Base-by-base conservation (phyloP, 2,113 vertebrate genomes). In the Ptychochromis oligacanthus region DNA sequence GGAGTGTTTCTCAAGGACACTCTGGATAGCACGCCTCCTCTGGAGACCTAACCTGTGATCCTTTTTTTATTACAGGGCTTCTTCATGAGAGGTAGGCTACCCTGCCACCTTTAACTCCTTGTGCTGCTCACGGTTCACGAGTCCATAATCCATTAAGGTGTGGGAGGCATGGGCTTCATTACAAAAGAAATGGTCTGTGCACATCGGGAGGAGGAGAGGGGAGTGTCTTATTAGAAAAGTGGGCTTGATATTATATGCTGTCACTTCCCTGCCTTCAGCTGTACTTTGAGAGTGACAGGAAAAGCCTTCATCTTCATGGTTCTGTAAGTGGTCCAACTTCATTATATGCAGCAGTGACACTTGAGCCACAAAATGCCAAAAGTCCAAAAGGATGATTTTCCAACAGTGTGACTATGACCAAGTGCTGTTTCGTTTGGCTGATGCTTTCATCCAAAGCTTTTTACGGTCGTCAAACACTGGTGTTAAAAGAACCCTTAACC, bases 131-230 rank as follows among this genome's bases (percentile, higher is more conserved):
- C 34, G 72, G 79, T 64, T 86, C 91, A 82, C 36, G 1, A 56
- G 81, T 83, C 74, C 40, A 20, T 28, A 80, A 82, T 83, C 70
- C 76, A 57, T 83, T 87, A 72, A 77, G 52, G 79, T 31, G 65
- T n/a, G 72, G 67, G 75, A 86, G 18, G 80, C 81, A 8, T 0
- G 24, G 59, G 85, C 79, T 89, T 89, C 75, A 89, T 89, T 89
- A 79, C 65, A 70, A 88, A 87, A 13, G 5, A 92, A 92, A 91
- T 64, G 91, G 75, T 84, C 70, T 34, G 22, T 82, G 85, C 74
- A 82, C 60, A 54, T 12, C 0, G 7, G 49, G 59, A 64, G 64
- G 76, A 15, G 31, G 28, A 60, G 74, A 36, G 31, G 75, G 75
- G 75, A 64, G 82, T 67, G 46, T 76, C 56, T 57, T 49, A 84